Evolutionary conservation across 2,113 vertebrate genomes (phyloP).

Genomic region (Bettongia penicillata): DNA sequence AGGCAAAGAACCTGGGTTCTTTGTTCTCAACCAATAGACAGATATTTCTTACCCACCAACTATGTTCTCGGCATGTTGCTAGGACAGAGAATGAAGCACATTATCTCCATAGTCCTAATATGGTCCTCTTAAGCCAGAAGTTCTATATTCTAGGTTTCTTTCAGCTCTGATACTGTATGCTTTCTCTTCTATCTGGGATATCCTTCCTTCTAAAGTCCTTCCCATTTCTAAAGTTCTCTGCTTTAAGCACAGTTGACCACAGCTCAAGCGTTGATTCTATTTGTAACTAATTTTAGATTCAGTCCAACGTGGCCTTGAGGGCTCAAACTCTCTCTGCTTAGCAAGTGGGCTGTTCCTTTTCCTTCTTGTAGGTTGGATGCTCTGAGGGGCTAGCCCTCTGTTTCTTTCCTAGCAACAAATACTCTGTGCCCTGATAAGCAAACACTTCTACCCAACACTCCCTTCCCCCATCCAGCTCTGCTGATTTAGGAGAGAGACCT

Average conservation of each 20-base stretch:
- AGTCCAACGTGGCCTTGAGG: background rate
- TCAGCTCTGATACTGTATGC: background rate
- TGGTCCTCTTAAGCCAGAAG: background rate
- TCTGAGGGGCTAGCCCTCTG: too few relatives aligned
- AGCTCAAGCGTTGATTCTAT: background rate
- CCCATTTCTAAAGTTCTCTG: background rate
- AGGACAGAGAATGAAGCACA: background rate
- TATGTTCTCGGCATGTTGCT: background rate
- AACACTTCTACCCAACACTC: too few relatives aligned
- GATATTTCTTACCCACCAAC: background rate
- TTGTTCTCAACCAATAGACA: background rate
- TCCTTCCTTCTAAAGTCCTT: background rate
- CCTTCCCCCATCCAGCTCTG: too few relatives aligned
- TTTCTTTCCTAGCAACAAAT: too few relatives aligned
- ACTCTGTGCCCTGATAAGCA: too few relatives aligned
- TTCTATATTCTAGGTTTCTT: background rate
- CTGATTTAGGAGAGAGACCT: too few relatives aligned
- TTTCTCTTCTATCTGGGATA: background rate
- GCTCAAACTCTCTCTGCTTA: background rate
- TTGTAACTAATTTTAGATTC: background rate
- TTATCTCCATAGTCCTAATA: background rate
- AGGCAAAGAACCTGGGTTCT: background rate
- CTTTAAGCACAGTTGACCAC: background rate
- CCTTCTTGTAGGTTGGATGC: background rate
- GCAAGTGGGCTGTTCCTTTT: background rate